Conservation (phyloP, 2,888 invertebrate species). For the Eristalinus aeneus region DNA sequence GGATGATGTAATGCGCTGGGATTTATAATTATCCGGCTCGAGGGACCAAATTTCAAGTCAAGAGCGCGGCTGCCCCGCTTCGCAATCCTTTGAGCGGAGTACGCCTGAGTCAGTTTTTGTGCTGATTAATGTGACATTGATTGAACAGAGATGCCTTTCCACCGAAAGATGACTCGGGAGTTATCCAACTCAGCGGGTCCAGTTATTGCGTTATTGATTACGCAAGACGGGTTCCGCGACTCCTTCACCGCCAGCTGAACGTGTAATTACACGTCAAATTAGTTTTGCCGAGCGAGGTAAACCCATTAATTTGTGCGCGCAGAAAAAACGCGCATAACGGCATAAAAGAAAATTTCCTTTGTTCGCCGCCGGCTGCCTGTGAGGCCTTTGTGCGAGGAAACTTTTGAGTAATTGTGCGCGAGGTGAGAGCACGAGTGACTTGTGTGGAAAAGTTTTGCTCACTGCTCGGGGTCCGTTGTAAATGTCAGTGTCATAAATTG, state of each 20-base stretch:
- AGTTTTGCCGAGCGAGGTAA: background rate
- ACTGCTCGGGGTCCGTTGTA: background rate
- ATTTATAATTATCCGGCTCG: constrained; percentile 54
- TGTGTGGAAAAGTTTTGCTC: background rate
- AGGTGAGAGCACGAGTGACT: background rate
- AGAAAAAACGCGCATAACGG: background rate
- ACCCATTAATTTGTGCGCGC: background rate
- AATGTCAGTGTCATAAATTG: background rate
- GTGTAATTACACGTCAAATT: background rate
- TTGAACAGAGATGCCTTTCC: background rate
- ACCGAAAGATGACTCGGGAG: background rate
- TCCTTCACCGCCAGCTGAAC: background rate
- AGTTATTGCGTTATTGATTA: constrained; percentile 1
- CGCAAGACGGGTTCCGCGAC: background rate
- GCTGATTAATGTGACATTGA: constrained; percentile 34
- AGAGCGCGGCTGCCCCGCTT: constrained; percentile 1
- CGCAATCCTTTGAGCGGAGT: background rate
- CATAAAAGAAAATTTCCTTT: background rate
- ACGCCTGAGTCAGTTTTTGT: background rate
- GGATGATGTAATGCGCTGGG: constrained; percentile 21
- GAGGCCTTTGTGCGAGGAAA: background rate
- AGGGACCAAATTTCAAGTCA: constrained; percentile 41
- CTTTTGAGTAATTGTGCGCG: background rate
- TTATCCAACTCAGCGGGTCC: constrained; percentile 6
- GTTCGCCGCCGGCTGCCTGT: background rate